Evolutionary conservation across 2,888 invertebrate genomes (phyloP), one percentile per base, ranked within the genome.

Genomic region (Leucophenga montana): DNA sequence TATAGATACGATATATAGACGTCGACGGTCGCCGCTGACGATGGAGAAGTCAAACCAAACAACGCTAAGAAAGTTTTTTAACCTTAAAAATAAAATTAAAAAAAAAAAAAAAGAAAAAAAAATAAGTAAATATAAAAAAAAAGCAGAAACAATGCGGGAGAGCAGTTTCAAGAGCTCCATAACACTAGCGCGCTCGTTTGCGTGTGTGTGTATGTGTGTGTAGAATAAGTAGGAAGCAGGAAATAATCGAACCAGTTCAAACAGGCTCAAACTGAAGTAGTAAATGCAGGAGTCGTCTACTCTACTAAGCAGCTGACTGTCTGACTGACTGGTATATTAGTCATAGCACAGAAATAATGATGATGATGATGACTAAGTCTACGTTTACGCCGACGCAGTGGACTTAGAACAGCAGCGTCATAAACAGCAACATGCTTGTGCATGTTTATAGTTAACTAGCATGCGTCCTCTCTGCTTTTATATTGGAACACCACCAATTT

Each of bases 401-500:
- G 20, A 27, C 22, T 11, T 4, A 56, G 22, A 1, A 16, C 4
- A 56, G 20, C n/a, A 56, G 18, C 54, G 20, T 56, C 13, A 27
- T 27, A 27, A 27, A 27, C 27, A 8, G 54, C 54, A 27, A 22
- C 27, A 56, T 13, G 54, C 22, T 14, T 56, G 27, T 27, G 27
- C 27, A 27, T 20, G 54, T 20, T 56, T 56, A 56, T 56, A 56
- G 54, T 53, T 53, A 20, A 53, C 18, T 53, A 53, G 20, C 20
- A 20, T 53, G 53, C 20, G 1, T 18, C 0, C 9, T 53, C 20
- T 53, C 20, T 53, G 53, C 20, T 16, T 16, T 11, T n/a, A n/a
- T n/a, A n/a, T 74, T 74, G 46, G 69, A 75, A 72, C 75, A 64
- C 59, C 71, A 72, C n/a, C n/a, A n/a, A n/a, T n/a, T n/a, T n/a